Evolutionary conservation across 2,888 invertebrate genomes (phyloP), one percentile per base, ranked within the genome.

Genomic region (Papilio elwesi): DNA sequence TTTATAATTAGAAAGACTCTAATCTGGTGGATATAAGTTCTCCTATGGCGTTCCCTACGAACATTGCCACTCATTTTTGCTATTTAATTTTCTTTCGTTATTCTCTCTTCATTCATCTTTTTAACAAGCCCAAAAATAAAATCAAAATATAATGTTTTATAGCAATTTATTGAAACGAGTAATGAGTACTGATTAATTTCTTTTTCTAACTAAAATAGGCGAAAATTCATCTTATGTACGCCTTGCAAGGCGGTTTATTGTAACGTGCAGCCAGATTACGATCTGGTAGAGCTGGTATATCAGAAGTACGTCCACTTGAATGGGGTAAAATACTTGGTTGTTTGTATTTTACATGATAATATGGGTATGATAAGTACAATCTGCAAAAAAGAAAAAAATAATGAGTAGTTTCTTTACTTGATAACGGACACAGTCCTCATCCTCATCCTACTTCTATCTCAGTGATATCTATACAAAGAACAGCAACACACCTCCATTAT

Each of bases 311-410:
- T 36, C 87, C 93, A 48, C 90, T 79, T 43, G 91, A 83, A 48
- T 90, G 76, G 4, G 95, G 94, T 62, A 95, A 78, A 12, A 92
- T 88, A n/a, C 87, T 74, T 1, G 95, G 95, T 70, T 90, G 86
- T 80, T 94, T 95, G 80, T 95, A 95, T 76, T 91, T 91, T 9
- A 94, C 86, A 77, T 94, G 94, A 78, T 85, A 93, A 38, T 90
- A 79, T 36, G 95, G 95, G 82, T 88, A 94, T 79, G 90, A 90
- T 74, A 94, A 79, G 78, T 95, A 95, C 7, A 87, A 88, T 55
- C 94, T 94, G 84, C 73, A 88, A 89, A 59, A 26, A 26, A 65
- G 38, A 64, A 69, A 8, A 68, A 47, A 59, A 43, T 15, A 4
- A 47, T 55, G 6, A n/a, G 1, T 6, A 53, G 53, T 8, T 9